Base-by-base conservation (phyloP, 2,113 vertebrate species). In the Podilymbus podiceps region DNA sequence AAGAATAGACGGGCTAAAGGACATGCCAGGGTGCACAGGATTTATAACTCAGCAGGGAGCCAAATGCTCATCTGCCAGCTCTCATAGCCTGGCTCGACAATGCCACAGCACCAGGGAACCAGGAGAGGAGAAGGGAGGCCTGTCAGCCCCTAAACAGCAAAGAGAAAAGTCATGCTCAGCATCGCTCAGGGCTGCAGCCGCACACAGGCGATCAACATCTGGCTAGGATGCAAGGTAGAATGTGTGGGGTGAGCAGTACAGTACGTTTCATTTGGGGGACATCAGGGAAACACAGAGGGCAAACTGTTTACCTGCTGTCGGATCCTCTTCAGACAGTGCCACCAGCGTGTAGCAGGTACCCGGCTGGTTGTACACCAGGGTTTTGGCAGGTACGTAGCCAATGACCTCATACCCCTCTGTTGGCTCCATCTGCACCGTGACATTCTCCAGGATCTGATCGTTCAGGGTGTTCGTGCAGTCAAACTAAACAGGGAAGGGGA, bases 401-500 rank as follows among this genome's bases (percentile, higher is more conserved):
- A 98, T 95, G 47, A 98, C 98, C 91, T 98, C 98, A 74, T 98
- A 98, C 12, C 98, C 98, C 94, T 98, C 98, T 2, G 98, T 98
- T 46, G 98, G 98, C 80, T 98, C 98, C 98, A 98, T 98, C 90
- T 98, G 98, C 82, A 98, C 98, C 0, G 98, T 98, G 86, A 98
- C 98, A 25, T 98, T 98, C 93, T 98, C 98, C 97, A 98, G 91
- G 28, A 98, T 98, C 96, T 98, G 98, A 93, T 98, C 98, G 0
- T 98, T 98, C 90, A 98, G 97, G 4, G 98, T 98, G 88, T 98
- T 98, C 0, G 98, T 98, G 93, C 98, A 98, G 91, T 98, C 98
- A 97, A 98, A 98, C 98, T 98, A 74, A 60, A 93, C 19, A 59
- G 44, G 38, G 50, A 79, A 81, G 40, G 27, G 58, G 52, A 95